Conservation (phyloP, 2,797 vertebrate species). For the Microchirus variegatus region DNA sequence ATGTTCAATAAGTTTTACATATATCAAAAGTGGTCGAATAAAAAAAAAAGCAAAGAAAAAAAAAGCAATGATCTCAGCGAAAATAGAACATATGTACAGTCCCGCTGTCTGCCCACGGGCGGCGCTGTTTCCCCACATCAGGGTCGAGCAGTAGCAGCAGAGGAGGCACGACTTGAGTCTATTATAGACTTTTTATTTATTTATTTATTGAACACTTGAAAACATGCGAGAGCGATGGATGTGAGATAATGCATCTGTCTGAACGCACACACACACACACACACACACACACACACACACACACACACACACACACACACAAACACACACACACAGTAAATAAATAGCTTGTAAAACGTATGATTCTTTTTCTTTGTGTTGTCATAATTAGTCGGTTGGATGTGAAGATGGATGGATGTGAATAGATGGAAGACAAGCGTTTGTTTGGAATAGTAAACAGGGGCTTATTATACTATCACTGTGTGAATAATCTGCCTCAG, state of each 20-base stretch:
- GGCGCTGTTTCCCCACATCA: constrained; percentile 84
- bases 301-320: not conserved
- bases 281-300: not conserved
- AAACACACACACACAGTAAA: not conserved
- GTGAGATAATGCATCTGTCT: constrained; percentile 5
- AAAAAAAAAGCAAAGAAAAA: constrained; percentile 9
- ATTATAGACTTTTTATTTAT: constrained; percentile 19
- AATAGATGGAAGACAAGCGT: constrained; percentile 1
- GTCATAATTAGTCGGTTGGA: constrained; percentile 14
- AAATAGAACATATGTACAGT: constrained; percentile 16
- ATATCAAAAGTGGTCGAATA: constrained; percentile 12
- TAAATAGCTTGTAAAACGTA: constrained; percentile 6
- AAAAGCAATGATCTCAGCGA: constrained; percentile 7
- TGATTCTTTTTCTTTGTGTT: constrained; percentile 8
- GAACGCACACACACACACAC: constrained; percentile 3
- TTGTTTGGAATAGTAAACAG: not conserved
- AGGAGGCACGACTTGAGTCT: constrained; percentile 2
- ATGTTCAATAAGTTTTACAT: constrained; percentile 7
- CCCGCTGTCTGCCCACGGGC: constrained; percentile 70
- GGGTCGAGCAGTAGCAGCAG: constrained; percentile 12
- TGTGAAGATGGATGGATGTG: constrained; percentile 21
- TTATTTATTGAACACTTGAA: constrained; percentile 30
- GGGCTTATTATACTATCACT: no score
- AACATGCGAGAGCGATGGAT: not conserved
- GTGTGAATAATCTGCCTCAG: no score